phyloP scores from a whole-genome alignment of 2,888 invertebrate genomes.

The Halictus quadricinctus region DNA sequence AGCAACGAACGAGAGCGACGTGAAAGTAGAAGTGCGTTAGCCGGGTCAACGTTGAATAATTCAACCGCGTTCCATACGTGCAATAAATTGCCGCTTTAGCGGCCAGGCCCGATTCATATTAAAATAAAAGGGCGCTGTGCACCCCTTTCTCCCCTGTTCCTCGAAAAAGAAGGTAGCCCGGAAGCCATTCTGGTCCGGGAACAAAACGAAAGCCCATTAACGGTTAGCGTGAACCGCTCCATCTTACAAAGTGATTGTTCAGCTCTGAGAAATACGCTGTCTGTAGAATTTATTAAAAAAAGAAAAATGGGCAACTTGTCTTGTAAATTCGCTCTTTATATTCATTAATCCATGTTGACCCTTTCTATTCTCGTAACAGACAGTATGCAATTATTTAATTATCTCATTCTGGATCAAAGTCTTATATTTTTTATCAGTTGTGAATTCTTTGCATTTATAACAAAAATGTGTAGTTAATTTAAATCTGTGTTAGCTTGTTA shows the following conservation, averaged over 20 bases:
- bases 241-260: conserved; percentile 62
- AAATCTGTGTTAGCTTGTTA: no score
- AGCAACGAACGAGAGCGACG: neutral
- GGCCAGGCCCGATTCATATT: conserved; percentile 8
- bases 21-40: neutral
- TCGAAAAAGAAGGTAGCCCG: conserved; percentile 29
- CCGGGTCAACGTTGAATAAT: conserved; percentile 20
- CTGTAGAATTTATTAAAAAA: neutral
- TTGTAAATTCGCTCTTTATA: neutral
- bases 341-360: neutral
- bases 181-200: conserved; percentile 34
- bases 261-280: conserved; percentile 21
- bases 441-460: no score
- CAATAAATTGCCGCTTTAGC: conserved; percentile 19
- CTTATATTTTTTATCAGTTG: no score
- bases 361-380: neutral
- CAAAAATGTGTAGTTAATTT: no score
- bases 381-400: neutral
- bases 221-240: conserved; percentile 52
- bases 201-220: conserved; percentile 60
- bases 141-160: neutral
- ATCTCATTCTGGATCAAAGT: neutral
- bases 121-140: neutral
- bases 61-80: conserved; percentile 6
- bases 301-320: neutral